Percentiles rank a stretch among this genome's conserved stretches.
These are phyloP conservation scores for Cochlearius cochlearius DNA, from an alignment of 2,113 vertebrate species.

Conservation along the genomic window DNA sequence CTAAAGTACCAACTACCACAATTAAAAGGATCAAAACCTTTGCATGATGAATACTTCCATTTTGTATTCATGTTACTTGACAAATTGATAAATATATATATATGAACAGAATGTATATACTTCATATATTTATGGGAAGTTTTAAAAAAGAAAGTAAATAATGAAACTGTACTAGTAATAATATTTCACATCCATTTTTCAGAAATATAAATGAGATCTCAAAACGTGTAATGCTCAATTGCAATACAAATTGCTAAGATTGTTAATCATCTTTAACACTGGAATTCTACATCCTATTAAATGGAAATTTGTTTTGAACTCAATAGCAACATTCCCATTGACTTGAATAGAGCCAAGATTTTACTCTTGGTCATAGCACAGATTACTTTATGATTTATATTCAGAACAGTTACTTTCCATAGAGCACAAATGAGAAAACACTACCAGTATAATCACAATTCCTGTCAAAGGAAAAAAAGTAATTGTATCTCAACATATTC, in stretches of 20 bases:
- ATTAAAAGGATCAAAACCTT: not conserved
- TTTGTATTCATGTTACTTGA: not conserved
- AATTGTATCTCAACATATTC: not conserved
- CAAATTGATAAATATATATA: not conserved
- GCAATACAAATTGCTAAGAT: not conserved
- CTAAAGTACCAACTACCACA: not conserved
- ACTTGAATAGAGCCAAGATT: not conserved
- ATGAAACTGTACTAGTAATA: not conserved
- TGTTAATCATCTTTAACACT: not conserved
- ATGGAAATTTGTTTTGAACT: not conserved
- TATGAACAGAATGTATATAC: not conserved
- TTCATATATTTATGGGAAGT: not conserved
- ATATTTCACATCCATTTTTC: not conserved
- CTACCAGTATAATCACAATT: not conserved
- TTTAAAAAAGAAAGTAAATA: not conserved
- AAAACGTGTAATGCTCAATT: not conserved
- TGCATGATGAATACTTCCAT: not conserved
- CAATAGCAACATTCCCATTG: not conserved
- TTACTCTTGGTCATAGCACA: not conserved
- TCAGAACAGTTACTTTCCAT: not conserved
- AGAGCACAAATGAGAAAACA: not conserved
- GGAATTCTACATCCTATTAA: not conserved
- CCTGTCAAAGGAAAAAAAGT: not conserved
- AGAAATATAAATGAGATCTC: not conserved
- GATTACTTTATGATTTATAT: not conserved